These are phyloP conservation scores for Gymnodraco acuticeps DNA, from an alignment of 2,797 vertebrate genomes.

Conservation along the genomic window DNA sequence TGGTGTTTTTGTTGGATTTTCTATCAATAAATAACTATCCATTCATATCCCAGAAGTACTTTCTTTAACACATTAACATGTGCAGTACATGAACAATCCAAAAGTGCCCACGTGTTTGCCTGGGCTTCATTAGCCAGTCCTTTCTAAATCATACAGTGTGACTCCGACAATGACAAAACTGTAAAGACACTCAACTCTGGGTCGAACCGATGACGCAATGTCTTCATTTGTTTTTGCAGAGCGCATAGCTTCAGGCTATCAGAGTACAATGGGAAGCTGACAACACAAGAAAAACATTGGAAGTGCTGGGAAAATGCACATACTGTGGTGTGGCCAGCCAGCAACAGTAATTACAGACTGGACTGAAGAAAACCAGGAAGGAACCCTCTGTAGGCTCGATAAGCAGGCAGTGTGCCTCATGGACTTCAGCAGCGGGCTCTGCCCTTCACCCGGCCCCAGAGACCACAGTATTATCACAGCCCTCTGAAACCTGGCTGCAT, in stretches of 20 bases:
- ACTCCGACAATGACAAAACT: conserved; percentile 18
- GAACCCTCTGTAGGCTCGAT: conserved; percentile 82
- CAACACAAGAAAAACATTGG: conserved; percentile 76
- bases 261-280: conserved; percentile 82
- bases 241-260: conserved; percentile 60
- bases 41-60: background rate
- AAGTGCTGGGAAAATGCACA: conserved; percentile 78
- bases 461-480: conserved; percentile 62
- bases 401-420: conserved; percentile 75
- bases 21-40: background rate
- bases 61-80: background rate
- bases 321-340: conserved; percentile 49
- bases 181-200: conserved; percentile 27
- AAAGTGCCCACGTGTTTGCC: background rate
- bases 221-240: conserved; percentile 61
- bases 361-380: conserved; percentile 86
- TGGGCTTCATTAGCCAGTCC: background rate
- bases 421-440: conserved; percentile 52
- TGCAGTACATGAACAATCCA: background rate
- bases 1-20: conserved; percentile 1
- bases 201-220: conserved; percentile 36
- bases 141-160: background rate
- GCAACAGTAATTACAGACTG: conserved; percentile 78
- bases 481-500: conserved; percentile 66
- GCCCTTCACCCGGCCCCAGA: conserved; percentile 68